Conservation (phyloP, 2,888 invertebrate species). For the Podotricha telesiphe region DNA sequence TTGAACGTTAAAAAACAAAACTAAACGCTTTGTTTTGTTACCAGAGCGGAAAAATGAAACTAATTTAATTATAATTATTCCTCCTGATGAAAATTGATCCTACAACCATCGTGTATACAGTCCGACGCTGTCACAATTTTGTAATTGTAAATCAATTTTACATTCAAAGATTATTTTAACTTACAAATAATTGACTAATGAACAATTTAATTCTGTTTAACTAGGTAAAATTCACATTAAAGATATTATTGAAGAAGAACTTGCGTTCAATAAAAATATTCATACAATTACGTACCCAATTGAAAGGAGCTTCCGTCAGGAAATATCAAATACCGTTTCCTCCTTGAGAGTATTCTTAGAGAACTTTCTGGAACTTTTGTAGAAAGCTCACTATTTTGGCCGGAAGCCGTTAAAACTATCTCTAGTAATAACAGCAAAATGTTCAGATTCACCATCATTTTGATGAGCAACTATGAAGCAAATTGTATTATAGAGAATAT, state of each 20-base stretch:
- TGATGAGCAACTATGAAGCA: not conserved
- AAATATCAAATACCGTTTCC: conserved; percentile 82
- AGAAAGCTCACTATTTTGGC: conserved; percentile 27
- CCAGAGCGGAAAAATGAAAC: too few species aligned
- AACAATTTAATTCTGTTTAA: not conserved
- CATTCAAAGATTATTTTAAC: too few species aligned
- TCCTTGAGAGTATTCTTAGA: conserved; percentile 66
- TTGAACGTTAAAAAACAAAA: too few species aligned
- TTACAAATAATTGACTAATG: not conserved
- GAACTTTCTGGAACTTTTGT: conserved; percentile 22
- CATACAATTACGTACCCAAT: conserved; percentile 68
- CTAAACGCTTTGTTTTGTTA: too few species aligned
- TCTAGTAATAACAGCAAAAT: conserved; percentile 34
- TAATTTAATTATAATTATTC: too few species aligned
- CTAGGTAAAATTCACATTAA: not conserved
- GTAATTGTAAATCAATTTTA: too few species aligned
- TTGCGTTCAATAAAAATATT: conserved; percentile 19
- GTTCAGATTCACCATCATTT: conserved; percentile 26
- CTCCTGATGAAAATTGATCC: too few species aligned
- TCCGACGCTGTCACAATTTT: too few species aligned
- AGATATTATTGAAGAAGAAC: not conserved
- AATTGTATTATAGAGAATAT: not conserved
- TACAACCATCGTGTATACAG: too few species aligned
- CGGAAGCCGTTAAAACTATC: conserved; percentile 32
- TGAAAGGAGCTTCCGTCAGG: conserved; percentile 85